Conservation (phyloP, 2,113 vertebrate species). For the Gasterosteus aculeatus region DNA sequence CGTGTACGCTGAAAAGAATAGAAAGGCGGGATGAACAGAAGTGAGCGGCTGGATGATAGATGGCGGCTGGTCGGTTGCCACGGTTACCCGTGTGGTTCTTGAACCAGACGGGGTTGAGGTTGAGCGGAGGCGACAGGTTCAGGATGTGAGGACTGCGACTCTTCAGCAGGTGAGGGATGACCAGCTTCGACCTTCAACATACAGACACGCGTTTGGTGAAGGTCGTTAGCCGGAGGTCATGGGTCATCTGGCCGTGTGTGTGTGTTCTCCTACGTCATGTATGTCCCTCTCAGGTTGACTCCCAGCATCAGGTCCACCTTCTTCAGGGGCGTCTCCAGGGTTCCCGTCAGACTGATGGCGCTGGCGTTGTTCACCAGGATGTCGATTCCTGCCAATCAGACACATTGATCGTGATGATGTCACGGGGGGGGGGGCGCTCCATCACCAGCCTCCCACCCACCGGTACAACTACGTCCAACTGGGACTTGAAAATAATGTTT, state of each 20-base stretch:
- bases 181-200: slow-evolving; percentile 89
- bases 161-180: slow-evolving; percentile 91
- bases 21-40: background rate
- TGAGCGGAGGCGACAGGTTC: slow-evolving; percentile 94
- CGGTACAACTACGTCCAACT: background rate
- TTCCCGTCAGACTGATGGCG: slow-evolving; percentile 94
- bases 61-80: background rate
- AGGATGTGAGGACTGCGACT: slow-evolving; percentile 93
- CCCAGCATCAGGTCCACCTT: slow-evolving; percentile 96
- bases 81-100: slow-evolving; percentile 90
- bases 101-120: slow-evolving; percentile 96
- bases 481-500: too few species aligned
- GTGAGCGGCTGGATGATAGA: background rate
- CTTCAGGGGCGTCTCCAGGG: slow-evolving; percentile 91
- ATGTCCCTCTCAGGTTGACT: slow-evolving; percentile 94
- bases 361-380: slow-evolving; percentile 98
- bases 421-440: background rate
- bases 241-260: slow-evolving; percentile 1
- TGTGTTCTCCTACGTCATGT: slow-evolving; percentile 87
- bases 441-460: background rate
- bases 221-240: background rate
- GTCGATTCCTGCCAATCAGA: slow-evolving; percentile 81
- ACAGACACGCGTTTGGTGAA: background rate
- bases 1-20: slow-evolving; percentile 86
- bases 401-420: slow-evolving; percentile 1